phyloP scores from a whole-genome alignment of 2,888 invertebrate genomes.

The Lepidocyrtoides sp. region DNA sequence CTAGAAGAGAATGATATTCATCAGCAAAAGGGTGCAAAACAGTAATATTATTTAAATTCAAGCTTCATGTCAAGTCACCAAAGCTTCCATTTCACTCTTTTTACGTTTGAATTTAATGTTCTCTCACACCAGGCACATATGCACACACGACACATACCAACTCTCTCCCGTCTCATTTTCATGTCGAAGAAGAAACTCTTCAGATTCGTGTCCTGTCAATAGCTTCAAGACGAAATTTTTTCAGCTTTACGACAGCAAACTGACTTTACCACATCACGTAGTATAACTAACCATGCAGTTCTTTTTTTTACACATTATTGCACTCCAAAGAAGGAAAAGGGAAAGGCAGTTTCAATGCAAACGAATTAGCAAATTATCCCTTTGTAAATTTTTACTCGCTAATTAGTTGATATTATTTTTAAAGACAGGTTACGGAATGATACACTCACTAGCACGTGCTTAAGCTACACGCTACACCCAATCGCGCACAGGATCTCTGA shows the following conservation, averaged over 20 bases:
- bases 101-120: background rate
- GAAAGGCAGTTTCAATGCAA: slow-evolving; percentile 18
- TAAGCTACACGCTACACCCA: too few relatives aligned
- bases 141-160: too few relatives aligned
- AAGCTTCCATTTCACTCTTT: background rate
- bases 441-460: too few relatives aligned
- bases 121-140: too few relatives aligned
- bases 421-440: too few relatives aligned
- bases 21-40: slow-evolving; percentile 8
- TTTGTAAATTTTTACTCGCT: slow-evolving; percentile 42
- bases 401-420: slow-evolving; percentile 37
- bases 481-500: too few relatives aligned
- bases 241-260: too few relatives aligned
- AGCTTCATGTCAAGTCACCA: background rate
- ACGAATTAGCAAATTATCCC: slow-evolving; percentile 21
- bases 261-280: background rate
- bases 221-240: too few relatives aligned
- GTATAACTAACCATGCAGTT: background rate
- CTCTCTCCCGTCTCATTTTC: background rate
- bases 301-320: background rate
- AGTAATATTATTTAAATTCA: background rate
- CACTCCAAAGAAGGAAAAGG: slow-evolving; percentile 36
- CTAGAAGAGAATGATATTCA: too few relatives aligned
- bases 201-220: background rate
- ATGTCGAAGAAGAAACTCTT: background rate